phyloP scores from a whole-genome alignment of 2,113 vertebrate species.

The Tachuris rubrigastra region DNA sequence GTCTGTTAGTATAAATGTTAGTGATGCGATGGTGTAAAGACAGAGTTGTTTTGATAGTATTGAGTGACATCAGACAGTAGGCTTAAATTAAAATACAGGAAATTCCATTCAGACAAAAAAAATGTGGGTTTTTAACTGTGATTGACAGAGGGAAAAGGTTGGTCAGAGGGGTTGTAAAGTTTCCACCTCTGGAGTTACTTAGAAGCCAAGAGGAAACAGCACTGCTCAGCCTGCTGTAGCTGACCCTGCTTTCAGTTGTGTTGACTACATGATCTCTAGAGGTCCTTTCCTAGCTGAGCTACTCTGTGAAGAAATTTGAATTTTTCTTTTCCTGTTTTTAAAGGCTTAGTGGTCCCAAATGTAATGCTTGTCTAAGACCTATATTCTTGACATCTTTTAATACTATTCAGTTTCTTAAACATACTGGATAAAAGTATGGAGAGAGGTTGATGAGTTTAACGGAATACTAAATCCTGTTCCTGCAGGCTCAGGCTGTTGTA shows the following conservation, averaged over 20 bases:
- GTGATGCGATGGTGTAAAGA: background rate
- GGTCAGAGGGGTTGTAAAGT: background rate
- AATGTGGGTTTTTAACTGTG: background rate
- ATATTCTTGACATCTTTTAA: background rate
- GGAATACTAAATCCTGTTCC: background rate
- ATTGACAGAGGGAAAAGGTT: background rate
- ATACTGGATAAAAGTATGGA: background rate
- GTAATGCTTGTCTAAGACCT: background rate
- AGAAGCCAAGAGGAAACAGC: background rate
- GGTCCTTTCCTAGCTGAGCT: background rate
- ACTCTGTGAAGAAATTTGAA: background rate
- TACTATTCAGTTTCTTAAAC: rapidly evolving
- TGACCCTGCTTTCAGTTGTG: background rate
- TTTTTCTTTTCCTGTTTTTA: background rate
- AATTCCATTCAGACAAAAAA: background rate
- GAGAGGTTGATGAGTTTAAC: background rate
- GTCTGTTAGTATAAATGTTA: background rate
- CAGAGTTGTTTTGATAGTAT: background rate
- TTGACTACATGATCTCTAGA: background rate
- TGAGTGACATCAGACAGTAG: background rate
- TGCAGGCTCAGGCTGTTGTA: constrained; percentile 79
- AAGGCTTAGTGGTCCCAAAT: background rate
- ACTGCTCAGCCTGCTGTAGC: background rate
- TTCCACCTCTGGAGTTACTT: background rate
- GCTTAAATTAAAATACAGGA: background rate